These are phyloP conservation scores for Eremophila alpestris DNA, from an alignment of 2,797 vertebrate genomes.

Conservation along the genomic window DNA sequence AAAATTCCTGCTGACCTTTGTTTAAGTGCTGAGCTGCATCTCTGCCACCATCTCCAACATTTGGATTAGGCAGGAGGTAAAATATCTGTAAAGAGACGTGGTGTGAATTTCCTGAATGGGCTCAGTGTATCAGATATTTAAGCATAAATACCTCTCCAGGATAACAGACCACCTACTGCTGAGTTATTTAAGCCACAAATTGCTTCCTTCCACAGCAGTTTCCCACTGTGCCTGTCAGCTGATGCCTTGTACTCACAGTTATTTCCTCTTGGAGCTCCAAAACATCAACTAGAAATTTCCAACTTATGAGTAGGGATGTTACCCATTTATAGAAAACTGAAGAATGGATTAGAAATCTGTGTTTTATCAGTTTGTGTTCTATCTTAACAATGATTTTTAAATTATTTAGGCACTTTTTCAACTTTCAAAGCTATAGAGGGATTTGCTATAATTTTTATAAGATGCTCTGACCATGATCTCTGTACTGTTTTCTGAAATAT, in stretches of 20 bases:
- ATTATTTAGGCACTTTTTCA: background rate
- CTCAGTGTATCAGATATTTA: background rate
- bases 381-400: background rate
- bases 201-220: slow-evolving; percentile 12
- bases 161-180: background rate
- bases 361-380: background rate
- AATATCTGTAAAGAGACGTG: background rate
- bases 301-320: background rate
- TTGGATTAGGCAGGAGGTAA: background rate
- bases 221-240: background rate
- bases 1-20: background rate
- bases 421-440: background rate
- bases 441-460: background rate
- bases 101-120: background rate
- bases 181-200: slow-evolving; percentile 12
- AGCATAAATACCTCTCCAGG: background rate
- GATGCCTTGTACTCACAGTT: background rate
- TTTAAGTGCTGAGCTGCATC: background rate
- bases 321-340: background rate
- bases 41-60: background rate
- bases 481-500: background rate
- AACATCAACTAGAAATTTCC: background rate
- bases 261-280: background rate
- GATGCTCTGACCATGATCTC: background rate
- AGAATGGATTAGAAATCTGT: background rate